Evolutionary conservation across 2,888 invertebrate genomes (phyloP).

Genomic region (Cantharis rustica): DNA sequence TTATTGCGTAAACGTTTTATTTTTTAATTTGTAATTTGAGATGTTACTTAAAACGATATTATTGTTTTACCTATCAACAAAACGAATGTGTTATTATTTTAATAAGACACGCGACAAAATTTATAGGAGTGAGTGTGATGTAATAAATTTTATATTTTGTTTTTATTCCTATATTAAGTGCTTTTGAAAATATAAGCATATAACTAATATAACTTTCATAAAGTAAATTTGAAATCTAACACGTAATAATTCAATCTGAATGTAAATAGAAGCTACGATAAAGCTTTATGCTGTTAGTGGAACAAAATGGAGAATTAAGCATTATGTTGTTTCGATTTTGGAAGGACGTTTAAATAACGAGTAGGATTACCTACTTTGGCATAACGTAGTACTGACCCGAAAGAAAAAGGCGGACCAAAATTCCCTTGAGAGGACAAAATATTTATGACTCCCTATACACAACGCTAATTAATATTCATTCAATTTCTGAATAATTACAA

Average conservation of each 20-base stretch:
- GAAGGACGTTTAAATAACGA: neutral
- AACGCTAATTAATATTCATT: conserved; percentile 5
- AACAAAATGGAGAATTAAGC: neutral
- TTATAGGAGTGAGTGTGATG: neutral
- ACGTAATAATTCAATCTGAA: neutral
- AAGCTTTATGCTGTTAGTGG: neutral
- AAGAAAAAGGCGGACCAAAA: conserved; percentile 22
- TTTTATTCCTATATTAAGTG: neutral
- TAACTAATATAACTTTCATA: neutral
- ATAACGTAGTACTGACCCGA: conserved; percentile 21
- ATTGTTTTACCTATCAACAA: too few relatives aligned
- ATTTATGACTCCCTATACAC: conserved; percentile 13
- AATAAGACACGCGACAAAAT: neutral
- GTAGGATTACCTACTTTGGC: neutral
- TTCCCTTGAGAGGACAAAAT: conserved; percentile 16
- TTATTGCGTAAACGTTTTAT: too few relatives aligned
- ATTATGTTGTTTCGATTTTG: neutral
- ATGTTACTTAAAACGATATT: too few relatives aligned
- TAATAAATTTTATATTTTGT: neutral
- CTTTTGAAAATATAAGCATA: neutral
- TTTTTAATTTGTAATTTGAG: too few relatives aligned
- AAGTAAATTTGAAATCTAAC: neutral
- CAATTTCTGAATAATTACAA: neutral
- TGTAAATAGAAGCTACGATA: neutral
- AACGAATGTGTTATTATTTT: too few relatives aligned